These are phyloP conservation scores for Choristoneura rosaceana DNA, from an alignment of 2,888 invertebrate genomes.

Conservation along the genomic window DNA sequence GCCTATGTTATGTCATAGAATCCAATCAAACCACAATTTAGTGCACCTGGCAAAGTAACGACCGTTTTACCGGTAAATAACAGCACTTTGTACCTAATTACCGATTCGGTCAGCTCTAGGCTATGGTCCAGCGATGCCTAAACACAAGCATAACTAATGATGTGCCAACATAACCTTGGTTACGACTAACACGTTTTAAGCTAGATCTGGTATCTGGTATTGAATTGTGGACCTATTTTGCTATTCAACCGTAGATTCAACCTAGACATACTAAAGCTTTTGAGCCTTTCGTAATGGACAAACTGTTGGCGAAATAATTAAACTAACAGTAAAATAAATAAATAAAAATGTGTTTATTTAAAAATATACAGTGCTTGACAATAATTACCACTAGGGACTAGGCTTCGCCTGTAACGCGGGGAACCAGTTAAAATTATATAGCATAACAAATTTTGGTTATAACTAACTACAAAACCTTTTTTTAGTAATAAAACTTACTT, in stretches of 20 bases:
- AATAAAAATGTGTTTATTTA: too few relatives aligned
- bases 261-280: too few relatives aligned
- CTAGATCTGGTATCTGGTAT: background rate
- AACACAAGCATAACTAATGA: background rate
- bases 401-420: too few relatives aligned
- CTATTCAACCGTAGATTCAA: background rate
- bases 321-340: too few relatives aligned
- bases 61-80: background rate
- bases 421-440: too few relatives aligned
- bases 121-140: background rate
- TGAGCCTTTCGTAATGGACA: too few relatives aligned
- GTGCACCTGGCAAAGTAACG: background rate
- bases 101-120: background rate
- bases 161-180: slow-evolving; percentile 11
- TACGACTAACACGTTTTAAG: background rate
- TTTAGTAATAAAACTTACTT: too few relatives aligned
- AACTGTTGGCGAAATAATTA: too few relatives aligned
- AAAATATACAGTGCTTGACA: too few relatives aligned
- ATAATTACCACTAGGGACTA: too few relatives aligned
- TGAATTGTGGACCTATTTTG: background rate
- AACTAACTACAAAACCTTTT: too few relatives aligned
- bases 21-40: background rate
- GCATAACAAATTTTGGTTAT: too few relatives aligned
- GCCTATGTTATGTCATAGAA: background rate
- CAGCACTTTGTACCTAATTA: background rate